Percentiles rank a stretch among this genome's conserved stretches.
Evolutionary conservation across 2,797 vertebrate species (phyloP).

Genomic region (Mus caroli): DNA sequence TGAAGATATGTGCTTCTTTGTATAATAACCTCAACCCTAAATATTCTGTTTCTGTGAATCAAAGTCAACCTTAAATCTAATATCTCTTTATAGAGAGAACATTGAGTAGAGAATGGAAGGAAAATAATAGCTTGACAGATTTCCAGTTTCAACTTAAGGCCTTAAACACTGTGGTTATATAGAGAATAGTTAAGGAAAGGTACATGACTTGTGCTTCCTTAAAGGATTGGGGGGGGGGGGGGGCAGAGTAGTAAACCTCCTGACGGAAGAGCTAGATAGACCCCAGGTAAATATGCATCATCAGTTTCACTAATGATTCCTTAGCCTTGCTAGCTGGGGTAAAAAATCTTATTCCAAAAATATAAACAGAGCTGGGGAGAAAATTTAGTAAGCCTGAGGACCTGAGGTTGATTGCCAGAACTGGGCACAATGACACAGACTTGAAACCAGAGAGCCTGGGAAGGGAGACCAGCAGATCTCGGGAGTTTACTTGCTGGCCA

Average conservation of each 20-base stretch:
- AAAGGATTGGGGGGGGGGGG: neutral
- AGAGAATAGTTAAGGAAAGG: neutral
- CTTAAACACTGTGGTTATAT: slow-evolving; percentile 28
- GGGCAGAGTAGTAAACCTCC: neutral
- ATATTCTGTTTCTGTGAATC: slow-evolving; percentile 49
- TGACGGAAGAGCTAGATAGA: neutral
- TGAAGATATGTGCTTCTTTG: slow-evolving; percentile 53
- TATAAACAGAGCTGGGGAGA: neutral
- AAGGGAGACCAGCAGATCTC: neutral
- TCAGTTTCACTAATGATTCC: neutral
- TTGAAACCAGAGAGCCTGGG: neutral
- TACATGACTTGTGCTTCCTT: slow-evolving; percentile 10
- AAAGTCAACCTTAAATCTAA: slow-evolving; percentile 53
- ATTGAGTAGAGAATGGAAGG: neutral
- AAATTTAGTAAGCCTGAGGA: neutral
- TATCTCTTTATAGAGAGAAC: slow-evolving; percentile 7
- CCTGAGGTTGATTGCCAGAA: neutral
- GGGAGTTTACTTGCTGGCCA: neutral
- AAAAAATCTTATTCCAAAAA: slow-evolving; percentile 59
- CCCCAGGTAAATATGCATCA: neutral
- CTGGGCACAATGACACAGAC: neutral
- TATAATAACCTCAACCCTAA: slow-evolving; percentile 39
- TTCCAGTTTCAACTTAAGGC: slow-evolving; percentile 17
- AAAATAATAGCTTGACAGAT: slow-evolving; percentile 1
- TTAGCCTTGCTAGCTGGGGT: neutral